Evolutionary conservation across 2,797 vertebrate genomes (phyloP).

Genomic region (Brotula barbata): DNA sequence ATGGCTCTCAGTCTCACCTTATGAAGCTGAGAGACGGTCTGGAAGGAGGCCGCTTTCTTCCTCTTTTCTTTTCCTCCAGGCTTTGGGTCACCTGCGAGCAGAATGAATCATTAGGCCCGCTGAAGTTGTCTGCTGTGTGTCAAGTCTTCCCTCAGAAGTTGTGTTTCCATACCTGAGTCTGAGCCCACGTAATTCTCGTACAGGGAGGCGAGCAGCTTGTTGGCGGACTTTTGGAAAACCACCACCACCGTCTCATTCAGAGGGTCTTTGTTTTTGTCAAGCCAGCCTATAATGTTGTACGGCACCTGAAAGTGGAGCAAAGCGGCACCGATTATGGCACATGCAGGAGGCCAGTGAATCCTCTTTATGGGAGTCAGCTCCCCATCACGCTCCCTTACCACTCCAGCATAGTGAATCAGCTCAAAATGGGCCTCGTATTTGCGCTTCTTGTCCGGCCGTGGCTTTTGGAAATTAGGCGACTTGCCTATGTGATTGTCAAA

Average conservation of each 20-base stretch:
- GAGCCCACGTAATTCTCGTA: slow-evolving; percentile 88
- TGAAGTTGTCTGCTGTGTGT: not conserved
- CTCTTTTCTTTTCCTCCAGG: slow-evolving; percentile 88
- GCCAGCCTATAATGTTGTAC: slow-evolving; percentile 71
- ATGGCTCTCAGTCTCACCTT: slow-evolving; percentile 83
- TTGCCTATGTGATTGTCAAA: slow-evolving; percentile 94
- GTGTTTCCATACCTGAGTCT: slow-evolving; percentile 74
- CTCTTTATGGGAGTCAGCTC: no score
- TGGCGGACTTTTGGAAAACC: slow-evolving; percentile 81
- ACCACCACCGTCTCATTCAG: slow-evolving; percentile 75
- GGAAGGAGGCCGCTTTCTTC: slow-evolving; percentile 93
- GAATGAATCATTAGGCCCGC: not conserved
- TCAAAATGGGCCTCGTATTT: slow-evolving; percentile 94
- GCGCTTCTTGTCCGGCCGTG: slow-evolving; percentile 89
- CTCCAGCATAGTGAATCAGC: slow-evolving; percentile 91
- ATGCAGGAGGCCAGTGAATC: no score
- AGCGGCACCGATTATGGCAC: no score
- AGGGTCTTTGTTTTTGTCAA: slow-evolving; percentile 80
- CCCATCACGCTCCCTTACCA: no score
- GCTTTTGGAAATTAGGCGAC: slow-evolving; percentile 92
- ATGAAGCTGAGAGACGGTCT: slow-evolving; percentile 92
- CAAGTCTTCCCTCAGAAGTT: not conserved
- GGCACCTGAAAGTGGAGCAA: no score
- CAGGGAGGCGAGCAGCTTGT: slow-evolving; percentile 85
- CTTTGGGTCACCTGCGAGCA: slow-evolving; percentile 70